These are phyloP conservation scores for Yponomeuta cagnagella DNA, from an alignment of 2,888 invertebrate species.

Conservation along the genomic window DNA sequence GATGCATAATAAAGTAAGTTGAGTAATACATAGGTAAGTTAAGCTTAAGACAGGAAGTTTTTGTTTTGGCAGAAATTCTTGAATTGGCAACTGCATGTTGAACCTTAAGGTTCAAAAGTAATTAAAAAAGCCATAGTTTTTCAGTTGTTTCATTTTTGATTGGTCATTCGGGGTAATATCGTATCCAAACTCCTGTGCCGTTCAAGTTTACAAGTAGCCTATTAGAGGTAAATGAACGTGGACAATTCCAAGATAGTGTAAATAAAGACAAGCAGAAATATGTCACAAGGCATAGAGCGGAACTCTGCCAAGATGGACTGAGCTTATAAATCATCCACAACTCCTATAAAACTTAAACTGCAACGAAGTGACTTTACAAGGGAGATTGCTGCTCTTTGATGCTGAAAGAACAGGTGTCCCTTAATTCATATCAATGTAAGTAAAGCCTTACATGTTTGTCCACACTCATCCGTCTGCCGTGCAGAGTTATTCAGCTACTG, in stretches of 20 bases:
- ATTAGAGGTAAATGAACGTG: not conserved
- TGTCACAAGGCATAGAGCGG: not conserved
- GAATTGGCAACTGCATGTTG: no score
- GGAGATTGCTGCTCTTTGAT: not conserved
- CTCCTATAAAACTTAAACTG: not conserved
- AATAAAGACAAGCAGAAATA: not conserved
- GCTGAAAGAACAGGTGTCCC: not conserved
- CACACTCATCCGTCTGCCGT: not conserved
- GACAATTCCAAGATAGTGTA: not conserved
- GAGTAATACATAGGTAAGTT: no score
- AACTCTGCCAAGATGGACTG: not conserved
- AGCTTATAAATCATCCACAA: not conserved
- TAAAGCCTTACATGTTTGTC: constrained; percentile 1
- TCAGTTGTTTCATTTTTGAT: no score
- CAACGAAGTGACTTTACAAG: not conserved
- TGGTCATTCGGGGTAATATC: no score
- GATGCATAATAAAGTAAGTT: no score
- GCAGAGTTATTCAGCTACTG: not conserved
- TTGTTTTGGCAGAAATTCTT: no score
- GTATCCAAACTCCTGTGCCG: no score
- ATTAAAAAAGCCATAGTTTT: no score
- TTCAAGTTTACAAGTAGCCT: no score
- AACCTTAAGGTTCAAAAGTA: no score
- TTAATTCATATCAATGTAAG: constrained; percentile 2
- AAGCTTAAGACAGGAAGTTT: no score